Base-by-base conservation (phyloP, 2,888 invertebrate species). In the Plusia festucae region DNA sequence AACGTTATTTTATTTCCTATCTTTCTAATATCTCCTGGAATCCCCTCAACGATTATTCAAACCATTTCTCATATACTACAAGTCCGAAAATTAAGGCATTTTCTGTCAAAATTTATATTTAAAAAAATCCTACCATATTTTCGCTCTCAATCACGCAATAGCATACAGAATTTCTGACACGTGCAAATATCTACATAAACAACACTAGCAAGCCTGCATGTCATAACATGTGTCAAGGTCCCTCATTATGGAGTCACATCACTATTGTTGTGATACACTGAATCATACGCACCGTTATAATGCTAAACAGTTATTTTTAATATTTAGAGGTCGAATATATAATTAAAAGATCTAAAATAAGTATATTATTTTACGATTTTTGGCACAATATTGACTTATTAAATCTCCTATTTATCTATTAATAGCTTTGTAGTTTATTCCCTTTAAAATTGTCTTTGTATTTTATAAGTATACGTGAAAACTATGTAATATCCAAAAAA, bases 141-240 rank as follows among this genome's bases (percentile, higher is more conserved):
- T n/a, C 7, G 40, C 40, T 40, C 40, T 5, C 40, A 40, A 40
- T 6, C 13, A 22, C 30, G 49, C 51, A 73, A 73, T 16, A 57
- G 13, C 46, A 49, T 7, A 22, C 2, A 8, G 27, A 44, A 20
- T 30, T 52, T 66, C 61, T 51, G 1, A 40, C 59, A 60, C 30
- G 32, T 57, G 59, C 4, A 24, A 27, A 55, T 51, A 34, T 34
- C 34, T 34, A 34, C 34, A 34, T 34, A 60, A n/a, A n/a, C 64
- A 64, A 0, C 57, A 57, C 53, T 63, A 58, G 13, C 34, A 62
- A 53, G 57, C 59, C 62, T 51, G 32, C 32, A 16, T 81, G 76
- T 73, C 68, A 73, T 70, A 67, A 70, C 59, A 15, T 52, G 46
- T 79, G 81, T 79, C 79, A 79, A 79, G 82, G 79, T 65, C 49